Base-by-base conservation (phyloP, 2,113 vertebrate species). In the Python bivittatus region DNA sequence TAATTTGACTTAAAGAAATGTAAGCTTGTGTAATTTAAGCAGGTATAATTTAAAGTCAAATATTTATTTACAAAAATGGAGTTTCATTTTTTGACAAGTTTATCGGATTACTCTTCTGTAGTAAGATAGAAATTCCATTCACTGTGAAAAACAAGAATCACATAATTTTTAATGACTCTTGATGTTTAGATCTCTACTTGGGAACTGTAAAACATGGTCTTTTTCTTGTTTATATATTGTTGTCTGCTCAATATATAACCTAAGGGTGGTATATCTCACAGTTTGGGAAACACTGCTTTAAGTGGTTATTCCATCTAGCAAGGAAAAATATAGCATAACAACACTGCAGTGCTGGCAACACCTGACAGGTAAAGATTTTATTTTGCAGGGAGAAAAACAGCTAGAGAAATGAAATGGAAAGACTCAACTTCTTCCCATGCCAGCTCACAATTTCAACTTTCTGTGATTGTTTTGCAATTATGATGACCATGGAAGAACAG, bases 1-100 rank as follows among this genome's bases (percentile, higher is more conserved):
- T 2, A 48, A 90, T 88, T 94, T 96, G 86, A 89, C 93, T 95
- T 95, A 88, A 96, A 93, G 88, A 94, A 42, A 4, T 7, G 61
- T 84, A 93, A 68, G 0, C 88, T 96, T 94, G 33, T 79, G 38
- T 93, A 92, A 91, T 94, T 91, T 93, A 93, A 88, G 92, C 90
- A 57, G 91, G 17, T 79, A 79, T 79, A 56, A 83, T 88, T 48
- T 88, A 92, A 88, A 48, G 48, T 13, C 33, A 53, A 89, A 6
- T 61, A 33, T 23, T 60, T 29, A 44, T 48, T 61, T 44, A 42
- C 64, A 68, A 2, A 7, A 42, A 86, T 22, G 4, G 88, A 27
- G 23, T 93, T 91, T 27, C 90, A 92, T 0, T 44, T 83, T 54
- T 38, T 1, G 84, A 9, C 1, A 1, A 54, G 0, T 7, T 60